Evolutionary conservation across 2,113 vertebrate species (phyloP).

Genomic region (Choloepus hoffmanni): DNA sequence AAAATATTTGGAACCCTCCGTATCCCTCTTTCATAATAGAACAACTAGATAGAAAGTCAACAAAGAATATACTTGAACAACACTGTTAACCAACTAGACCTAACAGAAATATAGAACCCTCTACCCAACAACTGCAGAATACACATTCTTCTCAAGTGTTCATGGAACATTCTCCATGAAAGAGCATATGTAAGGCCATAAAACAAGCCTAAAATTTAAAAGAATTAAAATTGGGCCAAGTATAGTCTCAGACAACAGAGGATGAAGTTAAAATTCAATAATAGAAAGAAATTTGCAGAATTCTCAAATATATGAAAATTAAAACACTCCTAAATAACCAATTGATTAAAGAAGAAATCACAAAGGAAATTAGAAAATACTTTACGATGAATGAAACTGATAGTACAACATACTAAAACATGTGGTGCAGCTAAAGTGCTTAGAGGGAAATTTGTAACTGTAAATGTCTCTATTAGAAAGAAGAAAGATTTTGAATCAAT

Average conservation of each 20-base stretch:
- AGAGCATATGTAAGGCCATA: background rate
- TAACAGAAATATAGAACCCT: too few species aligned
- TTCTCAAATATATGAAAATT: background rate
- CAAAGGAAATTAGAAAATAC: background rate
- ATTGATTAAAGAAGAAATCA: background rate
- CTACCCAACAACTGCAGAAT: too few species aligned
- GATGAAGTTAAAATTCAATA: background rate
- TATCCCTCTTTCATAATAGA: too few species aligned
- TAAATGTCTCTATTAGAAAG: background rate
- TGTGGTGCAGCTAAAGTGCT: background rate
- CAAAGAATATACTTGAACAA: background rate
- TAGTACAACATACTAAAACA: background rate
- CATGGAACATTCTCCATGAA: background rate
- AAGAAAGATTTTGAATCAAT: background rate
- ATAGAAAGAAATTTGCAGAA: background rate
- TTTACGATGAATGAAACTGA: background rate
- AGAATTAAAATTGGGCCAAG: too few species aligned
- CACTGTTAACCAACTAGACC: background rate
- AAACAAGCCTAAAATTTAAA: too few species aligned
- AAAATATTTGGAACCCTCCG: background rate
- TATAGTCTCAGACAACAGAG: background rate
- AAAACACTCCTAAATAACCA: background rate
- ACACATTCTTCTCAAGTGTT: background rate
- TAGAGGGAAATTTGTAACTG: background rate
- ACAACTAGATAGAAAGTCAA: background rate